Evolutionary conservation across 2,113 vertebrate species (phyloP).

Genomic region (Misgurnus mizolepis): DNA sequence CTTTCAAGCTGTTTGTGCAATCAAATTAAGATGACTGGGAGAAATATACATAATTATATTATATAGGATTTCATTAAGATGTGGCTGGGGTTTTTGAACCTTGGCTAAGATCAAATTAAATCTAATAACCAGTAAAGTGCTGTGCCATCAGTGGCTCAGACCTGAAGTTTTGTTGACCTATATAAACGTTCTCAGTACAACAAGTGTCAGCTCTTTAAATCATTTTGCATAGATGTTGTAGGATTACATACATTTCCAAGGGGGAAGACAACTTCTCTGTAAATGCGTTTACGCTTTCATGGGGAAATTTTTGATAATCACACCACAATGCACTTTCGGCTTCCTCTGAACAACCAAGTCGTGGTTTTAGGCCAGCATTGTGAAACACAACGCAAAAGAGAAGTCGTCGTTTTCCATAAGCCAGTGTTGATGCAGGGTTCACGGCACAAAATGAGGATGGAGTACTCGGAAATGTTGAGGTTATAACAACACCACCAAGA

Average conservation of each 20-base stretch:
- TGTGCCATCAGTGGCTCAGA: not conserved
- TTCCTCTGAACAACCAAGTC: too few relatives aligned
- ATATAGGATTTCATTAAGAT: not conserved
- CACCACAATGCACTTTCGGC: too few relatives aligned
- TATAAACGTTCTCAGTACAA: not conserved
- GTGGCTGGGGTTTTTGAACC: not conserved
- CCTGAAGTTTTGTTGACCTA: too few relatives aligned
- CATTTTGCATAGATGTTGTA: slow-evolving; percentile 12
- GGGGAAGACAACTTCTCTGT: slow-evolving; percentile 3
- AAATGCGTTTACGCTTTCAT: not conserved
- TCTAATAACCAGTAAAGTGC: not conserved
- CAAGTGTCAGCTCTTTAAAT: not conserved
- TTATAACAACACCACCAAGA: not conserved
- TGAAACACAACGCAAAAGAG: too few relatives aligned
- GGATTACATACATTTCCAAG: slow-evolving; percentile 10
- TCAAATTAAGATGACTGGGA: not conserved
- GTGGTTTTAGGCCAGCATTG: too few relatives aligned
- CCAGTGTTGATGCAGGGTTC: not conserved
- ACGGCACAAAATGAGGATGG: not conserved
- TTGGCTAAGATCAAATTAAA: not conserved
- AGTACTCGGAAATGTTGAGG: not conserved
- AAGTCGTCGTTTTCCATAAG: too few relatives aligned
- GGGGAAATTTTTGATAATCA: too few relatives aligned
- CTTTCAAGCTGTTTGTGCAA: not conserved
- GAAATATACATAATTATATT: not conserved